Conservation (phyloP, 2,888 invertebrate genomes). For the Euzophera pinguis region DNA sequence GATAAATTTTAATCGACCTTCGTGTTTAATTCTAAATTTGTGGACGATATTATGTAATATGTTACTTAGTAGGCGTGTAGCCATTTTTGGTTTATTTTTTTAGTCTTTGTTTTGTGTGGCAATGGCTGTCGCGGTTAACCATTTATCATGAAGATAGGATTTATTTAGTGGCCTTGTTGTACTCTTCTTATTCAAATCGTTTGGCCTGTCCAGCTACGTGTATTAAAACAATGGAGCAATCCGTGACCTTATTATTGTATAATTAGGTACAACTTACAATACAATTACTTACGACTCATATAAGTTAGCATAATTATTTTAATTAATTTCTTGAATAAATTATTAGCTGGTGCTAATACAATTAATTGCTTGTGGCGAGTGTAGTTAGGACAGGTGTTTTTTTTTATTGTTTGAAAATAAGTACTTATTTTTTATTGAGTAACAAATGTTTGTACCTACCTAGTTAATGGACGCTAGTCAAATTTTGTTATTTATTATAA, state of each 20-base stretch:
- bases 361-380: background rate
- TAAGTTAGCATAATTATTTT: slow-evolving; percentile 24
- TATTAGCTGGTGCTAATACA: background rate
- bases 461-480: too few species aligned
- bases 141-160: slow-evolving; percentile 13
- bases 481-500: too few species aligned
- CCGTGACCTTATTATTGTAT: slow-evolving; percentile 60
- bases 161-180: slow-evolving; percentile 8
- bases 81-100: slow-evolving; percentile 36
- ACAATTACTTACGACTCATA: slow-evolving; percentile 49
- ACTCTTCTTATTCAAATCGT: slow-evolving; percentile 21
- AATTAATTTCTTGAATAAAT: slow-evolving; percentile 23
- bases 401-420: too few species aligned
- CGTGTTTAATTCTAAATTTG: slow-evolving; percentile 43
- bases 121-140: background rate
- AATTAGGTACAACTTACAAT: slow-evolving; percentile 44
- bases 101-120: slow-evolving; percentile 27
- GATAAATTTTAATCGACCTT: slow-evolving; percentile 57
- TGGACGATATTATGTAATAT: slow-evolving; percentile 27
- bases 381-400: background rate
- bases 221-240: slow-evolving; percentile 62
- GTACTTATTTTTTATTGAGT: too few species aligned
- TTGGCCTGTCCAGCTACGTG: slow-evolving; percentile 24
- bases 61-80: slow-evolving; percentile 10
- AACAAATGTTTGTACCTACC: too few species aligned